Evolutionary conservation across 2,888 invertebrate genomes (phyloP).

Genomic region (Megamerina dolium): DNA sequence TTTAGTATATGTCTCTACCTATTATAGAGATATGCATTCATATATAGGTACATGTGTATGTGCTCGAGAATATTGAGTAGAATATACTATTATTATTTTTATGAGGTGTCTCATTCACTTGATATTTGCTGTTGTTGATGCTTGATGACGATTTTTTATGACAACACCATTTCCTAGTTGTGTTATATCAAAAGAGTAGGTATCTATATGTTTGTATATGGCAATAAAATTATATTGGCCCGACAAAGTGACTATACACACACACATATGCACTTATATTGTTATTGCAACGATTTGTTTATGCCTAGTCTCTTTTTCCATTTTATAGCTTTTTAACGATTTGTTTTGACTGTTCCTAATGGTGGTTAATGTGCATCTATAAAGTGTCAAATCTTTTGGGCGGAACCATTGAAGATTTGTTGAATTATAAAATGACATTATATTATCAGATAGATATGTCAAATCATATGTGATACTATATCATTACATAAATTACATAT

Average conservation of each 20-base stretch:
- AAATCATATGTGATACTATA: background rate
- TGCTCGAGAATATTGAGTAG: conserved; percentile 20
- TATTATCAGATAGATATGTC: background rate
- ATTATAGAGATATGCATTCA: conserved; percentile 8
- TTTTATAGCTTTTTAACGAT: conserved; percentile 45
- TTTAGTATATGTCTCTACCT: conserved; percentile 10
- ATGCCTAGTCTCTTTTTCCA: conserved; percentile 11
- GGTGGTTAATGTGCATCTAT: conserved; percentile 5
- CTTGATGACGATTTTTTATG: no score
- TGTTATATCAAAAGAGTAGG: no score
- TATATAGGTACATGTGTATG: conserved; percentile 11
- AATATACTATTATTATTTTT: conserved; percentile 36
- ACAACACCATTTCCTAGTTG: no score
- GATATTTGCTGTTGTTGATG: conserved; percentile 24
- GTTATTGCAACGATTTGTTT: conserved; percentile 9
- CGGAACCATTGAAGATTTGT: background rate
- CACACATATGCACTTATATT: no score
- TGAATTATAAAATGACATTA: no score
- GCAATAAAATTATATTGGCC: conserved; percentile 10
- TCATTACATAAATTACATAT: no score
- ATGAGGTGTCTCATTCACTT: conserved; percentile 37
- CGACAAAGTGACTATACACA: no score
- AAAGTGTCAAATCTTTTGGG: no score
- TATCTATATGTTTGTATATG: no score
- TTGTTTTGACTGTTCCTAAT: conserved; percentile 36